phyloP scores from a whole-genome alignment of 2,113 vertebrate species.

The Azemiops feae region DNA sequence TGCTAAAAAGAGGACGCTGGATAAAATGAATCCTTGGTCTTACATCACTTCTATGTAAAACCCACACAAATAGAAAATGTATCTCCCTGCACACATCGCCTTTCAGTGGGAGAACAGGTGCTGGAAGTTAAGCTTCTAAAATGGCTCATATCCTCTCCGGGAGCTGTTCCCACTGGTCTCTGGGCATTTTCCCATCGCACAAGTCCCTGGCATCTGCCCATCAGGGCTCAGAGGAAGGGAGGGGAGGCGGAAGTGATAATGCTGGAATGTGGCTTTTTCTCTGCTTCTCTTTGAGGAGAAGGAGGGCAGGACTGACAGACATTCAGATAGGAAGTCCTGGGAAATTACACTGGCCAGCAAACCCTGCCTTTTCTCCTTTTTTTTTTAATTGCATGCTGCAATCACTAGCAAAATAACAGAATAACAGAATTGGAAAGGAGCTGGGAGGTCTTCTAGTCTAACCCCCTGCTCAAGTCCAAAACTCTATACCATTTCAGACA shows the following conservation, averaged over 20 bases:
- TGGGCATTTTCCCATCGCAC: constrained; percentile 44
- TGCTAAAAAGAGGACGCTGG: background rate
- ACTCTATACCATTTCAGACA: no score
- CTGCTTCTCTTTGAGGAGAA: constrained; percentile 8
- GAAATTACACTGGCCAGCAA: background rate
- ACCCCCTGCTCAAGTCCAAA: no score
- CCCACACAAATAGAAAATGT: background rate
- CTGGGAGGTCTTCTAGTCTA: background rate
- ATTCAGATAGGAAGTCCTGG: constrained; percentile 2
- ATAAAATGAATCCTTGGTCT: background rate
- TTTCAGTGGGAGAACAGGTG: constrained; percentile 32
- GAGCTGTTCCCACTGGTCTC: constrained; percentile 46
- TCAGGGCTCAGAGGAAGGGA: constrained; percentile 20
- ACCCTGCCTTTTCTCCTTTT: background rate
- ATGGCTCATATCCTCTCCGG: constrained; percentile 43
- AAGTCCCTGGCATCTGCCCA: background rate
- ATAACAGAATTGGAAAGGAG: background rate
- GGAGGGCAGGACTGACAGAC: background rate
- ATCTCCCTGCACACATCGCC: background rate
- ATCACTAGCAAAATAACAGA: background rate
- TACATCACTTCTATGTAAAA: background rate
- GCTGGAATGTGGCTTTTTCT: constrained; percentile 43
- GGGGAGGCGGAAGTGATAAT: constrained; percentile 54
- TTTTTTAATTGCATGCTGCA: background rate
- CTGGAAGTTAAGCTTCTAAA: constrained; percentile 54